Evolutionary conservation across 2,113 vertebrate species (phyloP).

Genomic region (Sceloporus undulatus): DNA sequence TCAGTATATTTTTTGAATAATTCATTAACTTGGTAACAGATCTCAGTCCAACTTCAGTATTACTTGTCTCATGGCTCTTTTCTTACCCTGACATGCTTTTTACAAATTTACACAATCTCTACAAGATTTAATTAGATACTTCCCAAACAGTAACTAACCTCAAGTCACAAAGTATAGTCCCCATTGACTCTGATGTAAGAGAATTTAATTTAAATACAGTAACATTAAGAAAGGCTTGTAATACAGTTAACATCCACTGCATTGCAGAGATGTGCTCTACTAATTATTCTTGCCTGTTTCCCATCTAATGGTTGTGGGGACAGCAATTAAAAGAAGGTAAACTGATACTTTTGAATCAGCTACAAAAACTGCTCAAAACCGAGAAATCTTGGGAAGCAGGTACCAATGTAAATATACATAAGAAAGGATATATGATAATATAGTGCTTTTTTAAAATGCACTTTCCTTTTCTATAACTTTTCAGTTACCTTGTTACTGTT

Average conservation of each 20-base stretch:
- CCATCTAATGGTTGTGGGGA: not conserved
- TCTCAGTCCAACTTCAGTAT: too few relatives aligned
- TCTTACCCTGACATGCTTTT: not conserved
- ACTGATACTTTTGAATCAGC: not conserved
- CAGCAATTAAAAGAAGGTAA: not conserved
- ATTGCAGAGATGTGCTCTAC: not conserved
- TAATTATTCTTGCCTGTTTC: not conserved
- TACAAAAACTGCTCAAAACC: conserved; percentile 9
- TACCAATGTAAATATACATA: conserved; percentile 1
- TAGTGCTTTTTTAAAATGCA: not conserved
- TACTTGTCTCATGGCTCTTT: too few relatives aligned
- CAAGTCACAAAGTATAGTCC: conserved; percentile 1
- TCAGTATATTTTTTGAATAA: too few relatives aligned
- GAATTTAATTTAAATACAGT: conserved; percentile 20
- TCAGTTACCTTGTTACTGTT: not conserved
- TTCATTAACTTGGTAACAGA: too few relatives aligned
- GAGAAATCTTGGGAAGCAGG: conserved; percentile 29
- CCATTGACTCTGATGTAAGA: not conserved
- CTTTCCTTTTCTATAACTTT: conserved; percentile 4
- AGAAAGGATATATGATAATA: conserved; percentile 2
- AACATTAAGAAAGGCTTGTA: conserved; percentile 1
- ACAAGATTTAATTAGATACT: too few relatives aligned
- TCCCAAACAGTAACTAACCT: not conserved
- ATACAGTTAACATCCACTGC: conserved; percentile 8
- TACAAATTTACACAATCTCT: not conserved